Conservation (phyloP, 2,888 invertebrate genomes). For the Mamestra brassicae region DNA sequence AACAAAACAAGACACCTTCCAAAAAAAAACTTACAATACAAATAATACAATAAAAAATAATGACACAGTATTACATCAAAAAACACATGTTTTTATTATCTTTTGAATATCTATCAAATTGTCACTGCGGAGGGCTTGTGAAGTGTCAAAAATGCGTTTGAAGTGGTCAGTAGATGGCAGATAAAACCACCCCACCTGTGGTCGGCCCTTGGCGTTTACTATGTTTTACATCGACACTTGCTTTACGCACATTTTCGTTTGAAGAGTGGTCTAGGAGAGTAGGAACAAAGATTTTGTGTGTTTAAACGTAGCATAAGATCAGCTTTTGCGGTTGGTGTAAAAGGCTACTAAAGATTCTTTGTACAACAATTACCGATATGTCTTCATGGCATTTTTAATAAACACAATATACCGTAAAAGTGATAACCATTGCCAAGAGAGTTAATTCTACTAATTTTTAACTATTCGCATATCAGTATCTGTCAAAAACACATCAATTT, state of each 20-base stretch:
- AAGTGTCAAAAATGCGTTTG: constrained; percentile 70
- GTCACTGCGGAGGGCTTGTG: constrained; percentile 74
- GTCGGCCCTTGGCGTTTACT: constrained; percentile 43
- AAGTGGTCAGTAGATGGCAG: constrained; percentile 68
- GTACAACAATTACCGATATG: not conserved
- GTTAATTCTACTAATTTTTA: no score
- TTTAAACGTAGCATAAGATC: constrained; percentile 12
- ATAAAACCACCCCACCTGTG: constrained; percentile 67
- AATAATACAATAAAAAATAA: constrained; percentile 46
- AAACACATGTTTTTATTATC: constrained; percentile 84
- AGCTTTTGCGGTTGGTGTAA: no score
- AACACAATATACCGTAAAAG: no score
- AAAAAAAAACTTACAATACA: constrained; percentile 55
- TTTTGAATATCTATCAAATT: constrained; percentile 78
- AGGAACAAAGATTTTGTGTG: constrained; percentile 8
- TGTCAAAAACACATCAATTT: no score
- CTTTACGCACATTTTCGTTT: constrained; percentile 63
- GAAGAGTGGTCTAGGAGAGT: constrained; percentile 35
- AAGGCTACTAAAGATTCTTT: not conserved
- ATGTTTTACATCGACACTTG: constrained; percentile 57
- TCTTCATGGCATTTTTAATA: no score
- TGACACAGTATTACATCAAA: constrained; percentile 64
- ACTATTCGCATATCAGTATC: no score
- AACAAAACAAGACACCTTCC: constrained; percentile 67
- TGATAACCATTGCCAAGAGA: no score